Conservation (phyloP, 2,797 vertebrate genomes). For the Mionectes olivaceus region DNA sequence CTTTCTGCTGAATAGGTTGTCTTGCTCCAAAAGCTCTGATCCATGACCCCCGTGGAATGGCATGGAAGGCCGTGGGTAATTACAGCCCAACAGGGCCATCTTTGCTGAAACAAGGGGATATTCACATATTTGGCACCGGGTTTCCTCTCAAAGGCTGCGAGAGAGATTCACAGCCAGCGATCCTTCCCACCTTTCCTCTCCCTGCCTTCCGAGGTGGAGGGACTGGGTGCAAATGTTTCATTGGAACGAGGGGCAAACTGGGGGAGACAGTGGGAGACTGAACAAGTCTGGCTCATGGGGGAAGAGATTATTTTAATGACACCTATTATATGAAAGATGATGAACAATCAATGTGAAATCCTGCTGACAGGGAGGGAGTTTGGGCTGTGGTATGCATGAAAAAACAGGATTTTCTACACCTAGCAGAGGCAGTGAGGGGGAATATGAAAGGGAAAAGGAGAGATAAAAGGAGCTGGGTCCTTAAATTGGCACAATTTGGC, state of each 20-base stretch:
- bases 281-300: not conserved
- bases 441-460: not conserved
- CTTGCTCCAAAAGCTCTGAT: not conserved
- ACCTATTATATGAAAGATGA: not conserved
- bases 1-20: not conserved
- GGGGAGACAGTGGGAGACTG: not conserved
- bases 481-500: not conserved
- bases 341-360: not conserved
- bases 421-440: not conserved
- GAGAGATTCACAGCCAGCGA: rapidly evolving
- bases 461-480: not conserved
- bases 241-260: not conserved
- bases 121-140: rapidly evolving
- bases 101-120: not conserved
- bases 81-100: not conserved
- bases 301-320: constrained; percentile 11
- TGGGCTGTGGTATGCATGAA: not conserved
- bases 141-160: not conserved
- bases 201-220: not conserved
- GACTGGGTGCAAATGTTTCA: not conserved
- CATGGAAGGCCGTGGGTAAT: not conserved
- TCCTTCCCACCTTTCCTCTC: not conserved
- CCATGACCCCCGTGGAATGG: not conserved
- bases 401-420: constrained; percentile 8
- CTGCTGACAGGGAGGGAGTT: not conserved